phyloP scores from a whole-genome alignment of 2,888 invertebrate genomes.

The Ptilodon capucinus region DNA sequence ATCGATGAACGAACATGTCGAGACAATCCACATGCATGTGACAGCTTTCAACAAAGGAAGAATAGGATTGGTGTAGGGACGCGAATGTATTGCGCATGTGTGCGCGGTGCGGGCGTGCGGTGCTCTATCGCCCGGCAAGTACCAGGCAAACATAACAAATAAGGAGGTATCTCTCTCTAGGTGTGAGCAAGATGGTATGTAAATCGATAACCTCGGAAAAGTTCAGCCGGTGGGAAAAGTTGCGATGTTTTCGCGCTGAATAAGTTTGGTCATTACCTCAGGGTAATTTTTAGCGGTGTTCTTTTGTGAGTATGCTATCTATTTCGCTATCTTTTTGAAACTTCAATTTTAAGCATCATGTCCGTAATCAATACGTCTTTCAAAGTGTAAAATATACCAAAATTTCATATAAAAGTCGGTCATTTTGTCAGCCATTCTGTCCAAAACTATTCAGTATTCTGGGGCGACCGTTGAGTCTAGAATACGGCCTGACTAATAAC shows the following conservation, averaged over 20 bases:
- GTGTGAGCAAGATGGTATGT: conserved; percentile 20
- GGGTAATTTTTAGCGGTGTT: too few relatives aligned
- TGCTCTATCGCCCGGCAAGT: conserved; percentile 71
- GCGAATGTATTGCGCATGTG: conserved; percentile 67
- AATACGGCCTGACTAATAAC: conserved; percentile 9
- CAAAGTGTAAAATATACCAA: too few relatives aligned
- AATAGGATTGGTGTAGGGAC: conserved; percentile 38
- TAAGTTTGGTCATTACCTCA: too few relatives aligned
- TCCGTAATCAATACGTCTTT: too few relatives aligned
- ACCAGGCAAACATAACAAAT: conserved; percentile 61
- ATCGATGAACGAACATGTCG: too few relatives aligned
- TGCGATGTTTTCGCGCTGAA: not conserved
- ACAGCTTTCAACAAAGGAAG: conserved; percentile 25
- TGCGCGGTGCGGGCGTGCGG: conserved; percentile 79
- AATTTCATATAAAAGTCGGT: too few relatives aligned
- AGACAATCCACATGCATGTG: conserved; percentile 1
- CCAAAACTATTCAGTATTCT: not conserved
- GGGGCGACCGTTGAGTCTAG: not conserved
- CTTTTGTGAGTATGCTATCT: too few relatives aligned
- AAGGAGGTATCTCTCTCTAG: conserved; percentile 31
- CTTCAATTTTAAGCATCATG: too few relatives aligned
- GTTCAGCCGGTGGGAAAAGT: not conserved
- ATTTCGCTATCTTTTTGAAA: too few relatives aligned
- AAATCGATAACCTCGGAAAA: conserved; percentile 10
- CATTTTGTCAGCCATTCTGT: not conserved